Evolutionary conservation across 2,888 invertebrate species (phyloP).

Genomic region (Taenaris catops): DNA sequence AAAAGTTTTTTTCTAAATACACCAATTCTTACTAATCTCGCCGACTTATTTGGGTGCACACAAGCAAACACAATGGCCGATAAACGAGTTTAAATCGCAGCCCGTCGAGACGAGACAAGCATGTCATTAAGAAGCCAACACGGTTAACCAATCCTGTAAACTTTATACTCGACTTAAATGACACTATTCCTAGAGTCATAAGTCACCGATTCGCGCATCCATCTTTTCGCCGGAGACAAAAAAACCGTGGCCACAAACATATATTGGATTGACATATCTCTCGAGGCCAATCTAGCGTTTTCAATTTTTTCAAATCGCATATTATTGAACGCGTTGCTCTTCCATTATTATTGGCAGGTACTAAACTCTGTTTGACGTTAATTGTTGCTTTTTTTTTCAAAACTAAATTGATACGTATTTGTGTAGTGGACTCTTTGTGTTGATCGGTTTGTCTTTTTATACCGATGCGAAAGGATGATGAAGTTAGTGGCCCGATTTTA

Average conservation of each 20-base stretch:
- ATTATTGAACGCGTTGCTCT: constrained; percentile 29
- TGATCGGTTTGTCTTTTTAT: constrained; percentile 15
- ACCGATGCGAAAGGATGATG: neutral
- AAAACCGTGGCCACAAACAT: constrained; percentile 29
- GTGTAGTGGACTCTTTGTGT: constrained; percentile 16
- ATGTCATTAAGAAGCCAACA: constrained; percentile 49
- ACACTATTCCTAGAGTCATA: constrained; percentile 30
- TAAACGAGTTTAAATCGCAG: constrained; percentile 69
- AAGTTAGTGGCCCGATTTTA: too few relatives aligned
- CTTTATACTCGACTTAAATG: constrained; percentile 12
- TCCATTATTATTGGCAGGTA: constrained; percentile 24
- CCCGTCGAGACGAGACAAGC: constrained; percentile 56
- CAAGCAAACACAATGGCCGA: constrained; percentile 47
- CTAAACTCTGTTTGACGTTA: constrained; percentile 26
- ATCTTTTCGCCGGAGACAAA: constrained; percentile 9
- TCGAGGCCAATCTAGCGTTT: constrained; percentile 43
- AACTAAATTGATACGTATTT: constrained; percentile 18
- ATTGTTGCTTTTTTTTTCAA: constrained; percentile 21
- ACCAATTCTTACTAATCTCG: constrained; percentile 41
- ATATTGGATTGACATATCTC: constrained; percentile 49
- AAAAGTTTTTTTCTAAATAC: constrained; percentile 31
- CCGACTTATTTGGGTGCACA: constrained; percentile 47
- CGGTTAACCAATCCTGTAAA: constrained; percentile 23
- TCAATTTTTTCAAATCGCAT: constrained; percentile 36
- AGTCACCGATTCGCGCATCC: constrained; percentile 27